Conservation (phyloP, 2,888 invertebrate genomes). For the Chalcis sispes region DNA sequence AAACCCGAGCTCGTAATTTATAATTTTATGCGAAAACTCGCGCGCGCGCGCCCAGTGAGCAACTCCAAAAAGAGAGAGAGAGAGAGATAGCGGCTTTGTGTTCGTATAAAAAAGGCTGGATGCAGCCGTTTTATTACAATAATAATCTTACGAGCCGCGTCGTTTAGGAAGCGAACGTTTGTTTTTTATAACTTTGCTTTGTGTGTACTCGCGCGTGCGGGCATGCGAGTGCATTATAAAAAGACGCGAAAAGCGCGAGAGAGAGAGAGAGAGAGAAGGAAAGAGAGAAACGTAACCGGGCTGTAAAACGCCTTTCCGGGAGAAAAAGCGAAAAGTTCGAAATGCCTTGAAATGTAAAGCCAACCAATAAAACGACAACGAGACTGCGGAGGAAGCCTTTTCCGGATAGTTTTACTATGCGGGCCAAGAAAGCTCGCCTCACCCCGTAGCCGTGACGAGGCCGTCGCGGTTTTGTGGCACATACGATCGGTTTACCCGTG, state of each 20-base stretch:
- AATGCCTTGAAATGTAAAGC: conserved; percentile 49
- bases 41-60: too few species aligned
- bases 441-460: background rate
- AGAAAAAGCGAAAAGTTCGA: conserved; percentile 35
- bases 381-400: background rate
- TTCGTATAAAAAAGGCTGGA: background rate
- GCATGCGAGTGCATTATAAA: conserved; percentile 28
- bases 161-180: conserved; percentile 24
- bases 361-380: conserved; percentile 46
- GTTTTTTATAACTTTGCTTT: conserved; percentile 24
- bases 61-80: too few species aligned
- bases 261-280: background rate
- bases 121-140: conserved; percentile 34
- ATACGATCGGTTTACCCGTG: conserved; percentile 34
- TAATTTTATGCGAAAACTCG: background rate
- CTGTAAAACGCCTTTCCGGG: conserved; percentile 26
- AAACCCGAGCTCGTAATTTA: too few species aligned
- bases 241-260: background rate
- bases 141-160: conserved; percentile 36
- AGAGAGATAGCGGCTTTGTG: background rate
- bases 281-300: background rate
- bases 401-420: conserved; percentile 25
- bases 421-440: background rate
- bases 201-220: background rate
- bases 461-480: conserved; percentile 46